phyloP scores from a whole-genome alignment of 2,113 vertebrate species.

The Crotalus horridus region DNA sequence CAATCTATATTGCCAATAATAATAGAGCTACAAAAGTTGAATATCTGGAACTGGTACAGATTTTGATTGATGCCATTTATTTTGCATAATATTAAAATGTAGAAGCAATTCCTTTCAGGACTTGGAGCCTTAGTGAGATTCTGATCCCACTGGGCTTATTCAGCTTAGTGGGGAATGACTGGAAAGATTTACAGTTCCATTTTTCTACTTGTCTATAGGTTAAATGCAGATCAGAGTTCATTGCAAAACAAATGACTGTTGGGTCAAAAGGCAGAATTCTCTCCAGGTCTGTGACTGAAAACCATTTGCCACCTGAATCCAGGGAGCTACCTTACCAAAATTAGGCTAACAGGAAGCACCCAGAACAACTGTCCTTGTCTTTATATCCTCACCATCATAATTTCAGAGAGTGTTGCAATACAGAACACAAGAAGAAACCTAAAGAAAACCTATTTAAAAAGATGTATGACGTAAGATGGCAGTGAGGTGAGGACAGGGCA shows the following conservation, averaged over 20 bases:
- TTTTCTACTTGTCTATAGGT: neutral
- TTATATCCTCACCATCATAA: conserved; percentile 11
- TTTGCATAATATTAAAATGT: conserved; percentile 39
- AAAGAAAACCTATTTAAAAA: neutral
- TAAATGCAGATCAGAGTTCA: conserved; percentile 30
- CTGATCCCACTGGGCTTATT: conserved; percentile 24
- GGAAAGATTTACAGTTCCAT: conserved; percentile 43
- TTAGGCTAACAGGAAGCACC: neutral
- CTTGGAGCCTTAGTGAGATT: conserved; percentile 32
- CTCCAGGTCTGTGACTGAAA: conserved; percentile 11
- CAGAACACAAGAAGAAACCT: neutral
- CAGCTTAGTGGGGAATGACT: conserved; percentile 18
- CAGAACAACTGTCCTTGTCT: neutral
- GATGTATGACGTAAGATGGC: too few species aligned
- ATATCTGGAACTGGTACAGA: conserved; percentile 39
- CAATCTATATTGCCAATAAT: neutral
- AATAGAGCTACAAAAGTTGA: neutral
- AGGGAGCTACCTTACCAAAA: neutral
- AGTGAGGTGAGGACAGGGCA: neutral
- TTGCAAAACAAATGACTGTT: conserved; percentile 2
- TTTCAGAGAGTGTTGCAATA: neutral
- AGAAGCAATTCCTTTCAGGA: conserved; percentile 48
- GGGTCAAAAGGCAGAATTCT: conserved; percentile 8
- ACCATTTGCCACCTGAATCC: neutral
- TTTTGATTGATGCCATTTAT: conserved; percentile 47